Evolutionary conservation across 2,888 invertebrate genomes (phyloP), one percentile per base, ranked within the genome.

Genomic region (Cheilosia pagana): DNA sequence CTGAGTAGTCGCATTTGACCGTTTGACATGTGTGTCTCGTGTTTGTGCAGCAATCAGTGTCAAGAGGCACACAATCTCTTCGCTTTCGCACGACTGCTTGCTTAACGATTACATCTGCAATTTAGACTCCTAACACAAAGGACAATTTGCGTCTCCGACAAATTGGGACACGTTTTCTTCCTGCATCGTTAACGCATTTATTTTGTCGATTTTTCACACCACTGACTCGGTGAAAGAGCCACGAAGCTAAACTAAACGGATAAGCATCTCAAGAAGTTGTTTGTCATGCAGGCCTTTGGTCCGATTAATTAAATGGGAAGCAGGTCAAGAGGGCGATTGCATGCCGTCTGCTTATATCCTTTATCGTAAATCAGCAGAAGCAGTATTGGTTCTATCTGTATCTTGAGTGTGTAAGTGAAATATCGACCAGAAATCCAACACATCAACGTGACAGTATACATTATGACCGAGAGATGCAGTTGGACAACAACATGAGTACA

Each of bases 381-480:
- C 39, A 28, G 28, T 28, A 1, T 28, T 8, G 25, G 16, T 10
- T 14, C 45, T 55, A 55, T 53, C 14, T 16, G 8, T 10, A 43
- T n/a, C 23, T 25, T 67, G 53, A 19, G 39, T 43, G 35, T 25
- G 10, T 19, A 52, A 52, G 21, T 25, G 28, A 31, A 31, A 31
- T 45, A 31, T 45, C 43, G 53, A 43, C 21, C 43, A 23, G 39
- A 62, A 53, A 53, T 45, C 55, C 28, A 68, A 28, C 7, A 39
- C 59, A 59, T 70, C 62, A 62, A 45, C 63, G 35, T 62, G 62
- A 45, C 31, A 21, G 50, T 23, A 65, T 23, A 65, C 63, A 65
- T 65, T 65, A 65, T 52, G 41, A 43, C 16, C 52, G 43, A 45
- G 43, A 45, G 52, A 16, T 35, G 12, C 23, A 23, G 45, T 55